Evolutionary conservation across 2,797 vertebrate genomes (phyloP).

Genomic region (Microctenopoma steveboyesi): DNA sequence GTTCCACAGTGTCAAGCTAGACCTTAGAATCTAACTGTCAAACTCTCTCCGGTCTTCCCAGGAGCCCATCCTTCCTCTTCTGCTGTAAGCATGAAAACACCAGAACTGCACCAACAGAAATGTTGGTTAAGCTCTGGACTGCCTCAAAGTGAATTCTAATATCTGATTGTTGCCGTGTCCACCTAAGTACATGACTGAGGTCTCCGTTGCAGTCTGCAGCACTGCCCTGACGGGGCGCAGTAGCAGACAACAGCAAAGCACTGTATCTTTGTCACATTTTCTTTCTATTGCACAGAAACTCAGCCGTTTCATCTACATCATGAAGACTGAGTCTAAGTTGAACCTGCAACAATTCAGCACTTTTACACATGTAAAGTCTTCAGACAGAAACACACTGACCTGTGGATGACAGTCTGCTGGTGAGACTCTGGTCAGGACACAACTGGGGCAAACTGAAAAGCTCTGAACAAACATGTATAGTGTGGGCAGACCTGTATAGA

Average conservation of each 20-base stretch:
- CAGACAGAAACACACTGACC: not conserved
- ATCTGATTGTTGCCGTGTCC: too few species aligned
- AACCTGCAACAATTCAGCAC: not conserved
- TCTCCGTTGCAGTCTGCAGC: not conserved
- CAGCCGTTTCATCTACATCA: too few species aligned
- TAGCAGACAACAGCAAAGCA: not conserved
- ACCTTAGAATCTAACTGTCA: not conserved
- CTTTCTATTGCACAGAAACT: not conserved
- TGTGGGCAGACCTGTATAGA: not conserved
- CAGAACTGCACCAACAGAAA: not conserved
- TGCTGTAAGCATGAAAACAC: not conserved
- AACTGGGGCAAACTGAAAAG: constrained; percentile 1
- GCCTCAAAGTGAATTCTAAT: too few species aligned
- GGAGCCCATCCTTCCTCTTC: not conserved
- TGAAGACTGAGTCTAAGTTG: not conserved
- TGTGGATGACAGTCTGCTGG: not conserved
- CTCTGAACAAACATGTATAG: not conserved
- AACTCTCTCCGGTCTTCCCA: too few species aligned
- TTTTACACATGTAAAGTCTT: too few species aligned
- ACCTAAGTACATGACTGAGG: not conserved
- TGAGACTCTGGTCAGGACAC: not conserved
- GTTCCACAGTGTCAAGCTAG: not conserved
- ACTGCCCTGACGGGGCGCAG: not conserved
- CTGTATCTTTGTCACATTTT: not conserved
- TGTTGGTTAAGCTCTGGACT: too few species aligned